A percentile compares a stretch with the other conserved stretches of the same genome.
phyloP scores from a whole-genome alignment of 2,888 invertebrate species.

The Diogma glabrata region DNA sequence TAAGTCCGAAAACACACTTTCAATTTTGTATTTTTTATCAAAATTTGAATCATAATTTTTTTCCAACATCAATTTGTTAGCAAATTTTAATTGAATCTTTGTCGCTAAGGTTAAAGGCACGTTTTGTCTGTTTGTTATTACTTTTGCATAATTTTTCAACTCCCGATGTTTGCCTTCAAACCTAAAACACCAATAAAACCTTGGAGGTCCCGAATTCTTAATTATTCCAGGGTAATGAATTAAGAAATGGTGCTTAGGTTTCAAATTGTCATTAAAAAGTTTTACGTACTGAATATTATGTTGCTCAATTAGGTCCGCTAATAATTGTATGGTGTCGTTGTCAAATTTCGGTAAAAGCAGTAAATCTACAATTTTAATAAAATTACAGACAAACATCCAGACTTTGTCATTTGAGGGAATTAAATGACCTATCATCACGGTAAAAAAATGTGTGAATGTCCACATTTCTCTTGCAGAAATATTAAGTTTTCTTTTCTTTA shows the following conservation, averaged over 20 bases:
- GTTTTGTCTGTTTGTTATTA: no score
- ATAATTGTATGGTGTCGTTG: neutral
- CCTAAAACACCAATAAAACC: neutral
- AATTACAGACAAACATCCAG: conserved; percentile 13
- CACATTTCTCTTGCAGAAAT: conserved; percentile 18
- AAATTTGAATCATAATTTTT: no score
- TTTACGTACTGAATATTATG: no score
- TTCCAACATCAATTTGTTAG: no score
- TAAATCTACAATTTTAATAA: conserved; percentile 13
- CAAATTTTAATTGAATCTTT: no score
- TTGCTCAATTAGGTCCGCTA: neutral
- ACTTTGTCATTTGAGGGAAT: conserved; percentile 14
- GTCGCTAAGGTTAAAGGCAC: no score
- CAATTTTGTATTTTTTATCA: no score
- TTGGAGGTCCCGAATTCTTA: neutral
- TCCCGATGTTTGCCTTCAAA: no score
- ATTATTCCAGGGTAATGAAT: neutral
- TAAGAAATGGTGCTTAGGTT: neutral
- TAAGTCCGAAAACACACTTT: no score
- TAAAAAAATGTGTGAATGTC: conserved; percentile 17
- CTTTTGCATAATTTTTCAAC: no score
- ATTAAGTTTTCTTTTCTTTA: conserved; percentile 14
- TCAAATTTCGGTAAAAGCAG: conserved; percentile 12
- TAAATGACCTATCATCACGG: conserved; percentile 17
- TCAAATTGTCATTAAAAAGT: no score